phyloP scores from a whole-genome alignment of 1,140 invertebrate species.

The Euglossa dilemma region DNA sequence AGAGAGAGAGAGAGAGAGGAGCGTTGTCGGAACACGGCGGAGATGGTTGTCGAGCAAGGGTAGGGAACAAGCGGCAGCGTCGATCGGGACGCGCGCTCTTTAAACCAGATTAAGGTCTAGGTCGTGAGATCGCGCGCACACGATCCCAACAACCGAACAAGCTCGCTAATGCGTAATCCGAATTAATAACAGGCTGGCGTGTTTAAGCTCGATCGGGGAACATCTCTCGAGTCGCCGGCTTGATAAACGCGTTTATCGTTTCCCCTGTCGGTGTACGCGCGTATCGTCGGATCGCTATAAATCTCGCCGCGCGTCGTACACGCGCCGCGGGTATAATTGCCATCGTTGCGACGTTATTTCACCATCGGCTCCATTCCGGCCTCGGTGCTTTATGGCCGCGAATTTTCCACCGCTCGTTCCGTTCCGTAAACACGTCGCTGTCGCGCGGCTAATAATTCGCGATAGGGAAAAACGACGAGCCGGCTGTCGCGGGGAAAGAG shows the following conservation, averaged over 20 bases:
- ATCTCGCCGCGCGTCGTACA: not conserved
- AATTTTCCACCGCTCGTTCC: not conserved
- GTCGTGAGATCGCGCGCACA: slow-evolving; percentile 35
- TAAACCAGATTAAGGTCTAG: slow-evolving; percentile 51
- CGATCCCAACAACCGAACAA: slow-evolving; percentile 24
- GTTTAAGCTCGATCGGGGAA: slow-evolving; percentile 31
- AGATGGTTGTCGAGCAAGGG: not conserved
- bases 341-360: not conserved
- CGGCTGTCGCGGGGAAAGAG: not conserved
- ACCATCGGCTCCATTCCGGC: not conserved
- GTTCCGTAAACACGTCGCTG: not conserved
- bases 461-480: no score
- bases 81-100: slow-evolving; percentile 18
- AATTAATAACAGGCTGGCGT: slow-evolving; percentile 54
- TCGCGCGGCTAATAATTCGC: slow-evolving; percentile 1
- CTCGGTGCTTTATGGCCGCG: not conserved
- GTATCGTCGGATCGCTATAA: not conserved
- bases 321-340: not conserved
- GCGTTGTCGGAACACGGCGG: not conserved
- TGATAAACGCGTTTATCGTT: slow-evolving; percentile 34
- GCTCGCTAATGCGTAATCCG: slow-evolving; percentile 53
- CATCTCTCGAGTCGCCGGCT: slow-evolving; percentile 28
- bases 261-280: not conserved
- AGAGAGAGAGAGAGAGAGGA: no score
- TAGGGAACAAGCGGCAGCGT: not conserved